Base-by-base conservation (phyloP, 2,797 vertebrate genomes). In the Acanthornis magna region DNA sequence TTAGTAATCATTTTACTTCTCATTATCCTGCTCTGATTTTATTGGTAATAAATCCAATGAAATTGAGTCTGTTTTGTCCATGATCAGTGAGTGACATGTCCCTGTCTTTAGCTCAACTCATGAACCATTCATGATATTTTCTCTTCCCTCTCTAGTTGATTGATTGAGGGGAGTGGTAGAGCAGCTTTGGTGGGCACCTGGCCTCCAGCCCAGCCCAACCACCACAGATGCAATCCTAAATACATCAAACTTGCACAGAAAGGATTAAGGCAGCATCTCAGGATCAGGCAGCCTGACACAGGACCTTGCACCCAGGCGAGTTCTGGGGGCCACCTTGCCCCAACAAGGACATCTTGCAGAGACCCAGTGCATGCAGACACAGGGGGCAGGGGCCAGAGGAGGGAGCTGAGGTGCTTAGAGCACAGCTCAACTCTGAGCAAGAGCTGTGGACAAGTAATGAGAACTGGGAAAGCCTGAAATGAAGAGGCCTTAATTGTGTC, bases 331-430 rank as follows among this genome's bases (percentile, higher is more conserved):
- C 40, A 34, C 43, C 30, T 84, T 11, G 7, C 3, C 27, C 40
- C 60, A 40, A 1, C 0, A 2, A 43, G 32, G 38, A 13, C 4
- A 3, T 12, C 54, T 13, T 10, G 36, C 27, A 43, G 42, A 47
- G 47, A 25, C 23, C 43, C n/a, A 50, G 13, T 51, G 50, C 23
- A 6, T 8, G 18, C n/a, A 88, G 63, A 19, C 32, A 40, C 3
- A 2, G 50, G 58, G 51, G 48, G 5, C 58, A 77, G 47, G 23
- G 42, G 16, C 27, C 3, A 0, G 21, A 50, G 40, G 11, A 74
- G 45, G 12, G 26, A 43, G 19, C 21, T 23, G 25, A 40, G 30
- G 10, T 21, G 22, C 23, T n/a, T 70, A 67, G 50, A 65, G 54
- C 34, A 27, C 18, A 11, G 7, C 7, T 48, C 34, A 61, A 43